phyloP scores from a whole-genome alignment of 2,888 invertebrate species.

The Lochmaea crataegi region DNA sequence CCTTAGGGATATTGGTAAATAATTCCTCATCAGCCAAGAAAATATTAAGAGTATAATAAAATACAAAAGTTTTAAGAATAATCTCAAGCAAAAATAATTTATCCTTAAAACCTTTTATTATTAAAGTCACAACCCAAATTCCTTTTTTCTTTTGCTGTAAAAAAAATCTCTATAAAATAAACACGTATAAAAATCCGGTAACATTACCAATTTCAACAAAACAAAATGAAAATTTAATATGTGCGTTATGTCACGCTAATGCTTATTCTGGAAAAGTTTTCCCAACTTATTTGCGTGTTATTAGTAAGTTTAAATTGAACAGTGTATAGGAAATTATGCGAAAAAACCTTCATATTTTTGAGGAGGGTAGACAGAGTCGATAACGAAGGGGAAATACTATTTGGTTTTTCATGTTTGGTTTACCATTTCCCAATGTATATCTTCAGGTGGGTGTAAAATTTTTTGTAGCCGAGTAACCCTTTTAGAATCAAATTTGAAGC shows the following conservation, averaged over 20 bases:
- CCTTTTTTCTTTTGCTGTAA: no score
- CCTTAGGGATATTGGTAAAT: no score
- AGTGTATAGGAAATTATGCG: constrained; percentile 1
- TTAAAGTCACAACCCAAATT: no score
- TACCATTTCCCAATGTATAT: neutral
- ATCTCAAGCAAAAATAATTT: no score
- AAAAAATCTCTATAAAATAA: constrained; percentile 3
- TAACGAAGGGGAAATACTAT: neutral
- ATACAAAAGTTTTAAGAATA: no score
- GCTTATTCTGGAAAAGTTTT: neutral
- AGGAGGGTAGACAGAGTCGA: constrained; percentile 7
- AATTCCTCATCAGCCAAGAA: no score
- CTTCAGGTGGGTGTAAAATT: no score
- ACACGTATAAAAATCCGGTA: neutral
- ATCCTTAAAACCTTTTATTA: no score
- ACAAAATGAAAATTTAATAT: constrained; percentile 1
- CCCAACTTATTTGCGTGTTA: neutral
- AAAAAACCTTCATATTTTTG: constrained; percentile 1
- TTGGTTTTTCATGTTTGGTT: neutral
- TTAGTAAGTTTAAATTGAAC: constrained; percentile 11
- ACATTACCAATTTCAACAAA: neutral
- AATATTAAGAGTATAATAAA: no score
- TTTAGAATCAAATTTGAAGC: neutral
- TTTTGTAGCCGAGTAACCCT: no score
- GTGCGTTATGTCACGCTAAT: neutral